phyloP scores from a whole-genome alignment of 2,113 vertebrate species.

The Columbina picui region DNA sequence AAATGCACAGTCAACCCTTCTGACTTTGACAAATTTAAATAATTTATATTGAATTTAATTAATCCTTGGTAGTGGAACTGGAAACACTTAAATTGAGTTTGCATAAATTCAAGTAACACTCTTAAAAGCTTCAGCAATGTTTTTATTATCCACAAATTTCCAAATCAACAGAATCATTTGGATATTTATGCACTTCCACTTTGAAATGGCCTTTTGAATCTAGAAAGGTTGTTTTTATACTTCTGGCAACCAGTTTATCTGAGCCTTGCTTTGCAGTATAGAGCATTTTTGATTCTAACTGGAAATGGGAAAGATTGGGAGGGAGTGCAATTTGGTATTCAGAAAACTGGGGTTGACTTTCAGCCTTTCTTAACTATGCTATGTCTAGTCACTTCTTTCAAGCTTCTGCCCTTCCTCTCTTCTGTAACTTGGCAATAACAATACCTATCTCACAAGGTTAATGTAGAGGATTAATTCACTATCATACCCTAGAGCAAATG shows the following conservation, averaged over 20 bases:
- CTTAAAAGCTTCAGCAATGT: background rate
- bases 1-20: background rate
- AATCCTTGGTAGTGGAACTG: background rate
- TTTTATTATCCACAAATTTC: background rate
- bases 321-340: background rate
- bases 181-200: background rate
- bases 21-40: background rate
- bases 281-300: background rate
- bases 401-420: background rate
- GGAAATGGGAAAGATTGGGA: background rate
- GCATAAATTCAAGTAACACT: background rate
- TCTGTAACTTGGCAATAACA: background rate
- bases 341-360: background rate
- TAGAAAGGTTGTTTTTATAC: background rate
- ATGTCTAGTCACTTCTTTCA: background rate
- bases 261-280: background rate
- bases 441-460: background rate
- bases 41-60: background rate
- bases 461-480: background rate
- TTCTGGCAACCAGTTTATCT: background rate
- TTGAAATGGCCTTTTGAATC: background rate
- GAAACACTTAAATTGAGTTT: background rate
- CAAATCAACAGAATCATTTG: background rate
- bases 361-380: background rate
- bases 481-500: background rate